Evolutionary conservation across 1,140 invertebrate species (phyloP), one percentile per base, ranked within the genome.

Genomic region (Trichogramma pretiosum): DNA sequence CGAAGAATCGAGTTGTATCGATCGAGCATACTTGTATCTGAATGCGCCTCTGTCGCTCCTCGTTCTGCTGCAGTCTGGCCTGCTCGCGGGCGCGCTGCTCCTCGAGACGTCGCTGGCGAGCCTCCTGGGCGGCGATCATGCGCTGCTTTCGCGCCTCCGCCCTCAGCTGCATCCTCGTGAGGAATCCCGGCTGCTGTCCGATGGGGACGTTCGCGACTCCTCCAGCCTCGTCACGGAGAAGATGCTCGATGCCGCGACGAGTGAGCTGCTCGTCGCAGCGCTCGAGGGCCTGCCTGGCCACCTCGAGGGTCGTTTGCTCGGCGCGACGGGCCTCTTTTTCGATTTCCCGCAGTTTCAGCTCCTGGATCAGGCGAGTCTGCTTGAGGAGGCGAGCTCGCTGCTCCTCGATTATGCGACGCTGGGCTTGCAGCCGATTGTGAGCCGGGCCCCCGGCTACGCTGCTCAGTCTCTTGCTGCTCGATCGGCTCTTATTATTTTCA

Each of bases 341-440:
- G 16, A 68, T 57, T 38, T 67, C 58, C 14, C 63, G 63, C 18
- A 70, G 16, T 26, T 59, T 67, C 52, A 70, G 50, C 9, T 68
- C 63, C n/a, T 72, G 61, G 7, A 70, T 70, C 5, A 67, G 57
- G 35, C 53, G 60, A 5, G 11, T 46, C 40, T 57, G 66, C 13
- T 67, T 59, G 0, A 52, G 61, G 14, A 72, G 35, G 52, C 64
- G 67, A 3, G 53, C 37, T 42, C 41, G 63, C 37, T 72, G 67
- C 13, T 68, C 61, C 9, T 61, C 59, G 14, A 72, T 70, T 17
- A 72, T 69, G 22, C 58, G 56, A 14, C 60, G 65, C 18, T 70
- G 69, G 5, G 56, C 52, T 18, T 60, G 59, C 1, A 72, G 45
- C 24, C 65, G 58, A 38, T 47, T 58, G 9, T 59, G 46, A 0